These are phyloP conservation scores for Peromyscus polionotus DNA, from an alignment of 2,113 vertebrate species.

Conservation along the genomic window DNA sequence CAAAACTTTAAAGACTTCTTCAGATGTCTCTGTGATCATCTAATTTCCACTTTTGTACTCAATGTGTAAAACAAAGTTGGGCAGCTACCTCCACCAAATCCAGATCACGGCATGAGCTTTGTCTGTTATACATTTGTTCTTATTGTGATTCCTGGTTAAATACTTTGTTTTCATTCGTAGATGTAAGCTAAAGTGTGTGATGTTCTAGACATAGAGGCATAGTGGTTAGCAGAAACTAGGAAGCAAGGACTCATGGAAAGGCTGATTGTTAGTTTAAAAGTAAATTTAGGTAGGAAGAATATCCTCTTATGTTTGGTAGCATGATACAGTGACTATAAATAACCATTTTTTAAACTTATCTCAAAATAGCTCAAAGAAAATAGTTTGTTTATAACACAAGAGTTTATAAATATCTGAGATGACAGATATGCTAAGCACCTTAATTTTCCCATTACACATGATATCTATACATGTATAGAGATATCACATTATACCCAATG, in stretches of 20 bases:
- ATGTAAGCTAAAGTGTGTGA: not conserved
- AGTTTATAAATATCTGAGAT: not conserved
- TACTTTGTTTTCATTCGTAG: not conserved
- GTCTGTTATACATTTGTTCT: not conserved
- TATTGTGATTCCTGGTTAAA: not conserved
- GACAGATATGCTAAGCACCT: not conserved
- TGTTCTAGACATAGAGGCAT: not conserved
- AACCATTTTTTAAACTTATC: not conserved
- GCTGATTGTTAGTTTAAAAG: not conserved
- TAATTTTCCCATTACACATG: not conserved
- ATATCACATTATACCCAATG: not conserved
- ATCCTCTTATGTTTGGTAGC: not conserved
- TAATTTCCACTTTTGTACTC: not conserved
- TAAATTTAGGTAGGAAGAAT: not conserved
- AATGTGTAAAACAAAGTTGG: not conserved
- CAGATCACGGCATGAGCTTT: not conserved
- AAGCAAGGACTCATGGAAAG: not conserved
- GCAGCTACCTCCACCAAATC: not conserved
- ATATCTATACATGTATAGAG: not conserved
- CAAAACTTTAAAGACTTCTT: not conserved
- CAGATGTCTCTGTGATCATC: not conserved
- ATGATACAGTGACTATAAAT: not conserved
- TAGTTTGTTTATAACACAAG: not conserved
- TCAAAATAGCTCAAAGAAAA: not conserved
- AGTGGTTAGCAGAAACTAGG: not conserved